Evolutionary conservation across 2,113 vertebrate genomes (phyloP), one percentile per base, ranked within the genome.

Genomic region (Ptilonorhynchus violaceus): DNA sequence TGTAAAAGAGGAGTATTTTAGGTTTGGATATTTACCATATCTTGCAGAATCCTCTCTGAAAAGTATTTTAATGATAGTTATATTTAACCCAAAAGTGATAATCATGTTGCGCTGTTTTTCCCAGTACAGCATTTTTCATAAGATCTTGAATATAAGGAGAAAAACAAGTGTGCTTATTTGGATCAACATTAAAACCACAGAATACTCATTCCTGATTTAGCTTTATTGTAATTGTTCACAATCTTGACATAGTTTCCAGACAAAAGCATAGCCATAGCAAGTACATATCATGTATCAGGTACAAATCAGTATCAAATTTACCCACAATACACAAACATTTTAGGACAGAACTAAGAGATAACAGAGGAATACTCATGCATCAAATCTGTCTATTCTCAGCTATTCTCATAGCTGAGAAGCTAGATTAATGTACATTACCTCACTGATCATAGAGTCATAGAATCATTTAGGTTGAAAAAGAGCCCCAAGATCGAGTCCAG

Each of bases 251-350:
- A 59, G 14, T 73, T 96, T 81, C 63, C 78, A 46, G 66, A 84
- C 50, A 80, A 93, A 87, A 85, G 67, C 59, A 90, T 94, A 95
- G 42, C 73, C 60, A 84, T 78, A 44, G 60, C 77, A 95, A 88
- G 76, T 49, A 47, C 58, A 15, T 41, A 67, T 53, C 42, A 56
- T 42, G 60, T 72, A 64, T 56, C 62, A 74, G 82, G 60, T 41
- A 82, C 74, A 79, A 90, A 84, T 64, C 25, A 52, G 67, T 35
- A 52, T 47, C 41, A 92, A 67, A 55, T 46, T 37, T 67, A 63
- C 66, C 23, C 47, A 60, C 23, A n/a, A 75, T 44, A 33, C 55
- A 58, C 55, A 52, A 31, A 35, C 75, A 73, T 62, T 55, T 86
- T 58, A 87, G 46, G 47, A 75, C 56, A 85, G 35, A 76, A 52